Conservation (phyloP, 2,113 vertebrate genomes). For the Alligator mississippiensis region DNA sequence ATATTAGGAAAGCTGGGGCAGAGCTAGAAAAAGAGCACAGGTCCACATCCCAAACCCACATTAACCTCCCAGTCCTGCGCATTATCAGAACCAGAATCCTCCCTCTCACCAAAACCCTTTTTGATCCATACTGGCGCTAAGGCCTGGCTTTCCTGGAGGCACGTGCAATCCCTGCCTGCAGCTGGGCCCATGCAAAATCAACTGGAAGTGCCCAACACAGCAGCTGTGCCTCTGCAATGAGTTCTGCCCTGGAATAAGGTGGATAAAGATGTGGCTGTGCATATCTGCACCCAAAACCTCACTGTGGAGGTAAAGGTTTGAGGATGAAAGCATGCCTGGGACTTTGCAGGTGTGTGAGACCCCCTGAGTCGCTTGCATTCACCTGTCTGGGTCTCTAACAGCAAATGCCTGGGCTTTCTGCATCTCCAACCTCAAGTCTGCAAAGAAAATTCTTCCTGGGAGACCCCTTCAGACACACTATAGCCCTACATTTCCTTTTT, state of each 20-base stretch:
- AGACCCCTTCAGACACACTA: not conserved
- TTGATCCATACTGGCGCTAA: not conserved
- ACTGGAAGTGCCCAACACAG: not conserved
- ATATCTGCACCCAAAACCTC: not conserved
- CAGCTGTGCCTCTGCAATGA: not conserved
- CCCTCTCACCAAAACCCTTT: not conserved
- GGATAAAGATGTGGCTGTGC: not conserved
- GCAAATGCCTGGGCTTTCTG: not conserved
- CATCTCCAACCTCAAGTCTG: not conserved
- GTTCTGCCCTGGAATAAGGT: not conserved
- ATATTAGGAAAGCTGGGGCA: not conserved
- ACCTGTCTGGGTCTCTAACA: not conserved
- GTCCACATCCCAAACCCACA: not conserved
- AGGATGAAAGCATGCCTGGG: too few species aligned
- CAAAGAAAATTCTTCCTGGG: not conserved
- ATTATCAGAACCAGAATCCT: not conserved
- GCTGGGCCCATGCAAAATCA: not conserved
- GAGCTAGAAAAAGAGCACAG: not conserved
- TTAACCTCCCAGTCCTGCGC: not conserved
- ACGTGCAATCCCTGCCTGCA: not conserved
- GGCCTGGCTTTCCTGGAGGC: not conserved
- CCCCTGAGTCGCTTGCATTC: not conserved
- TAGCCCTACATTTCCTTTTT: not conserved
- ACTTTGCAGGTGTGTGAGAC: not conserved
- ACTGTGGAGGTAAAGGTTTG: not conserved